These are phyloP conservation scores for Solea solea DNA, from an alignment of 2,113 vertebrate species.

Conservation along the genomic window DNA sequence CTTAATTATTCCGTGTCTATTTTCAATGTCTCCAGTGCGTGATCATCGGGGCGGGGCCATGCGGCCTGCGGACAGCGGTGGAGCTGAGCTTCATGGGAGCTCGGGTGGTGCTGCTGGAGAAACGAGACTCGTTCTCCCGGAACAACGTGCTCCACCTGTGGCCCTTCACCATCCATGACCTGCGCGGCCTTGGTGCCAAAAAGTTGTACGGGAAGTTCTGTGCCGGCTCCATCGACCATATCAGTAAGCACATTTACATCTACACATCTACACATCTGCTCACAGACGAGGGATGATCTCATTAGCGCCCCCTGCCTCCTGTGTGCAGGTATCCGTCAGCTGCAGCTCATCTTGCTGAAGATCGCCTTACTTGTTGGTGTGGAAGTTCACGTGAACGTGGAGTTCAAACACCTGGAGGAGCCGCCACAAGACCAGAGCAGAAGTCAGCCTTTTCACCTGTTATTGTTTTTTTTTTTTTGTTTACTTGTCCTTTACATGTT, in stretches of 20 bases:
- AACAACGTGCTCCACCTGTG: conserved; percentile 97
- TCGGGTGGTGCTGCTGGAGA: conserved; percentile 94
- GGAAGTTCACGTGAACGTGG: conserved; percentile 94
- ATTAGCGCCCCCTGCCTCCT: background rate
- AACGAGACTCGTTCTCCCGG: conserved; percentile 94
- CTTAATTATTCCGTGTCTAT: no score
- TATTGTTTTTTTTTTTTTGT: no score
- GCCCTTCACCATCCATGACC: conserved; percentile 97
- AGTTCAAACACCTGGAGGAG: conserved; percentile 90
- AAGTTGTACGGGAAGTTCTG: conserved; percentile 97
- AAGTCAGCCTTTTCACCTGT: conserved; percentile 39
- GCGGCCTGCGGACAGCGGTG: conserved; percentile 93
- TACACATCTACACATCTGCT: background rate
- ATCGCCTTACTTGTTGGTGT: conserved; percentile 93
- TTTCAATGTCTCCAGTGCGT: conserved; percentile 84
- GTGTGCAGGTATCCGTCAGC: conserved; percentile 92
- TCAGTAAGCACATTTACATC: conserved; percentile 83
- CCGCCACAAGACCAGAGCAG: conserved; percentile 88
- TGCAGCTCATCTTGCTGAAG: conserved; percentile 95
- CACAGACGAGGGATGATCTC: background rate
- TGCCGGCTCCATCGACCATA: conserved; percentile 94
- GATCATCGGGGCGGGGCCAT: conserved; percentile 95
- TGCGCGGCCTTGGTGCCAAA: conserved; percentile 94
- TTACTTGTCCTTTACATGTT: background rate
- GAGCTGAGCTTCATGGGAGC: conserved; percentile 94